Evolutionary conservation across 92 coral and sea anemone species (phyloP), one percentile per base, ranked within the genome.

Genomic region (Actinernus sp.): DNA sequence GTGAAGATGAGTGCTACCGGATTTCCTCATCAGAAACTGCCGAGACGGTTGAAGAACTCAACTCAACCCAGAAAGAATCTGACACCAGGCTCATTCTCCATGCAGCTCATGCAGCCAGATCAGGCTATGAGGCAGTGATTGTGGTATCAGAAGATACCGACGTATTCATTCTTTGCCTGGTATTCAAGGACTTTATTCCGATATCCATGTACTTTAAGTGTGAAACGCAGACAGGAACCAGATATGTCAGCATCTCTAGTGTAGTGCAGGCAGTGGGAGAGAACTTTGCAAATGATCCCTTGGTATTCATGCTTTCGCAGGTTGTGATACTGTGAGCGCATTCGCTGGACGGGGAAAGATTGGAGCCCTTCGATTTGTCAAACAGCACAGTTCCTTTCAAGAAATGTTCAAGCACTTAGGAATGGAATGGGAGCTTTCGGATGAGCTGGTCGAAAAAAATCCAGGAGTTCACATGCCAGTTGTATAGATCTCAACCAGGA

Each of bases 301-400:
- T 72, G 81, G 95, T 32, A 21, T 83, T 74, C 90, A 83, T 41
- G 56, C 80, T 25, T 52, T 39, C 55, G 84, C 77, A 17, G 95
- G 84, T 45, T 83, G 90, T 50, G 84, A 78, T 31, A 57, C 89
- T 4, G 79, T 74, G 26, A 74, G 89, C 68, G 84, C 79, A 24
- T 60, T 73, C 31, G 81, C 81, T 49, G 81, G 63, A 51, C 36
- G 77, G 39, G 68, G 63, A 50, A 61, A 73, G 72, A 62, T 61
- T 21, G 43, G 62, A 61, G 81, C 81, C 22, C 64, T 73, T 14
- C 4, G 62, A 73, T 22, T 49, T 19, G 63, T 73, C 45, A 61
- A 53, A 44, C 30, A 62, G 48, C 80, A 61, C 23, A 48, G 23
- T 16, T 58, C 80, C 3, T 73, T 55, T 31, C 70, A 73, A 61